Percentiles rank a stretch among this genome's conserved stretches.
Conservation (phyloP, 2,113 vertebrate species). For the Chunga burmeisteri region DNA sequence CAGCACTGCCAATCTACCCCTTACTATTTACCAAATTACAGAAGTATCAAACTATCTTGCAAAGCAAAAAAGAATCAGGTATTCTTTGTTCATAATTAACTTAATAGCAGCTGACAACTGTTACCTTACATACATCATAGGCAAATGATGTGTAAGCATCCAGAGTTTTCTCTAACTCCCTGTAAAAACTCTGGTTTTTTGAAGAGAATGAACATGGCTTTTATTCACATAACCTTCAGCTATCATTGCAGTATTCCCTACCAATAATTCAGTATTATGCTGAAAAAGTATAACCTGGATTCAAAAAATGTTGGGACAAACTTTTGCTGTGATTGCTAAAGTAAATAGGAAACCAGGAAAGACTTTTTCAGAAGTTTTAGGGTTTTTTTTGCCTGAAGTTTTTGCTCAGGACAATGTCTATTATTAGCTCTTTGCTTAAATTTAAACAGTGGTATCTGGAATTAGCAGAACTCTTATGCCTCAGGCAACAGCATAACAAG, state of each 20-base stretch:
- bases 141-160: background rate
- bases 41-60: background rate
- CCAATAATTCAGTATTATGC: background rate
- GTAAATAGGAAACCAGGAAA: background rate
- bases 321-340: background rate
- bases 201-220: background rate
- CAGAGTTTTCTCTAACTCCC: background rate
- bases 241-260: background rate
- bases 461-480: background rate
- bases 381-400: background rate
- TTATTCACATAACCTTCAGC: background rate
- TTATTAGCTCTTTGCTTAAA: background rate
- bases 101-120: background rate
- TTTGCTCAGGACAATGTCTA: background rate
- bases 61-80: background rate
- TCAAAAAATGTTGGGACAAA: background rate
- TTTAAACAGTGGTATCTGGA: background rate
- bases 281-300: background rate
- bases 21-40: background rate
- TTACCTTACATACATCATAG: background rate
- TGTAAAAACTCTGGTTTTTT: background rate
- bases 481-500: background rate
- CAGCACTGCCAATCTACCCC: background rate
- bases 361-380: background rate
- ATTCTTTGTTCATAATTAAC: background rate